These are phyloP conservation scores for Oncorhynchus gorbuscha DNA, from an alignment of 2,113 vertebrate genomes.

Conservation along the genomic window DNA sequence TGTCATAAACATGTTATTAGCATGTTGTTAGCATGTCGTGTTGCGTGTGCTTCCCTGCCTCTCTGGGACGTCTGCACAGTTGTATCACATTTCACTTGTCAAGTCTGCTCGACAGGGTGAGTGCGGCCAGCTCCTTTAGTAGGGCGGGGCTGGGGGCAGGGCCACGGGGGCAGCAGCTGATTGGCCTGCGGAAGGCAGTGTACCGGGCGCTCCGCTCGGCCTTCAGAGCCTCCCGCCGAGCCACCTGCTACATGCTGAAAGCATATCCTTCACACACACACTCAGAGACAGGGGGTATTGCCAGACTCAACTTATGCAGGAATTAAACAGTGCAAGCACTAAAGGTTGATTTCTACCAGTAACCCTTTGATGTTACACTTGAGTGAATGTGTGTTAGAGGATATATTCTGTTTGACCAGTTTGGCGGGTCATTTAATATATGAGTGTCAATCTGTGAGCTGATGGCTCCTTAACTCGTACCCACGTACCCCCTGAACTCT, in stretches of 20 bases:
- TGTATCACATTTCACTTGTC: slow-evolving; percentile 99
- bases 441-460: not conserved
- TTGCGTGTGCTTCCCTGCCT: slow-evolving; percentile 68
- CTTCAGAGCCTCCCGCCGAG: slow-evolving; percentile 87
- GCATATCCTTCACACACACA: slow-evolving; percentile 87
- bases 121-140: slow-evolving; percentile 95
- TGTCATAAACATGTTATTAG: slow-evolving; percentile 1
- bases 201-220: slow-evolving; percentile 89
- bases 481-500: slow-evolving; percentile 91
- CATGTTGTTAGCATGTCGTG: slow-evolving; percentile 20
- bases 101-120: slow-evolving; percentile 99
- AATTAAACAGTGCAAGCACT: too few relatives aligned
- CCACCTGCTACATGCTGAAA: slow-evolving; percentile 97
- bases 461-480: slow-evolving; percentile 81
- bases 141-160: slow-evolving; percentile 84
- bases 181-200: slow-evolving; percentile 90
- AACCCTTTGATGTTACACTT: not conserved
- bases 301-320: too few relatives aligned
- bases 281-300: not conserved
- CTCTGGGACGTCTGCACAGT: slow-evolving; percentile 98
- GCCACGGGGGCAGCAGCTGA: slow-evolving; percentile 88
- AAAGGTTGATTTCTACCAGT: too few relatives aligned
- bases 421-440: too few relatives aligned
- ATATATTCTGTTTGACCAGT: not conserved
- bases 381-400: not conserved